Conservation (phyloP, 2,888 invertebrate genomes). For the Trichogramma dendrolimi region DNA sequence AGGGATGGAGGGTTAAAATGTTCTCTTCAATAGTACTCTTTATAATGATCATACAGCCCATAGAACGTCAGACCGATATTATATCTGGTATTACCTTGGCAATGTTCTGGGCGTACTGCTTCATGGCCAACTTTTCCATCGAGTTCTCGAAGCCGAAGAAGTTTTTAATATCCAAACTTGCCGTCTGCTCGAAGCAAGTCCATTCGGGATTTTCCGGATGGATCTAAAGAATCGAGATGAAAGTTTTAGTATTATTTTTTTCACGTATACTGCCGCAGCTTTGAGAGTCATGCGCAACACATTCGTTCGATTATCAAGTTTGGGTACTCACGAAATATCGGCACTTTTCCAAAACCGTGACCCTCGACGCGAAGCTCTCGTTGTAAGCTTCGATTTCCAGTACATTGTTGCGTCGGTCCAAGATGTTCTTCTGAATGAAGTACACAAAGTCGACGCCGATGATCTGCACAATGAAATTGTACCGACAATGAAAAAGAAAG, state of each 20-base stretch:
- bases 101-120: conserved; percentile 86
- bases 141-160: conserved; percentile 93
- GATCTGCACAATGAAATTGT: conserved; percentile 57
- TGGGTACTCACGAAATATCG: conserved; percentile 71
- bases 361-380: conserved; percentile 81
- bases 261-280: too few relatives aligned
- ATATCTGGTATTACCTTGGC: conserved; percentile 56
- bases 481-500: background rate
- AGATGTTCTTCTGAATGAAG: conserved; percentile 84
- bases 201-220: conserved; percentile 90
- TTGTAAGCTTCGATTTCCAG: conserved; percentile 88
- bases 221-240: conserved; percentile 57
- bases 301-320: conserved; percentile 1
- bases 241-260: conserved; percentile 9
- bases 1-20: background rate
- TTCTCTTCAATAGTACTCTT: too few relatives aligned
- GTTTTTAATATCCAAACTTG: conserved; percentile 86
- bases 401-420: conserved; percentile 73
- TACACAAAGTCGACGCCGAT: conserved; percentile 87
- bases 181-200: conserved; percentile 95
- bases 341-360: conserved; percentile 84
- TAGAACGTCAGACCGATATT: too few relatives aligned
- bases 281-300: background rate
- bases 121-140: conserved; percentile 93
- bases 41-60: too few relatives aligned